These are phyloP conservation scores for Papilio xuthus DNA, from an alignment of 1,140 invertebrate genomes.

Conservation along the genomic window DNA sequence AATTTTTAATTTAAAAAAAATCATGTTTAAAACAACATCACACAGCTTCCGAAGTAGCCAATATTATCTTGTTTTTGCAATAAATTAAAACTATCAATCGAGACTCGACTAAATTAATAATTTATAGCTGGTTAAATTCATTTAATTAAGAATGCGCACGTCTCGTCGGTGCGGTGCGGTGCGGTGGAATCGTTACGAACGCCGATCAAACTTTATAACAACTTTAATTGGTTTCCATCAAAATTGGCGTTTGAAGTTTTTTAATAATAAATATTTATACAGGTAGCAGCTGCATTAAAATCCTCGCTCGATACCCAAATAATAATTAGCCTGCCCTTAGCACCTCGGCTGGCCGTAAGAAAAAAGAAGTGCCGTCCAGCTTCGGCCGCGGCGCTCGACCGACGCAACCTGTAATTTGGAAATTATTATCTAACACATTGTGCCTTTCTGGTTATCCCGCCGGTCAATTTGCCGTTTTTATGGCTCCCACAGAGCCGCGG, in stretches of 20 bases:
- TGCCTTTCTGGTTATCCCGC: constrained; percentile 81
- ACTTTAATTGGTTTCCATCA: constrained; percentile 73
- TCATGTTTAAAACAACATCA: background rate
- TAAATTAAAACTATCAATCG: background rate
- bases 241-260: constrained; percentile 75
- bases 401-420: constrained; percentile 81
- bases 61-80: constrained; percentile 20
- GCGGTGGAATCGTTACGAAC: constrained; percentile 44
- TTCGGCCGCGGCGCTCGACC: constrained; percentile 68
- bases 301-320: constrained; percentile 77
- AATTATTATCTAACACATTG: constrained; percentile 82
- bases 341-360: constrained; percentile 72
- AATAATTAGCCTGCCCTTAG: constrained; percentile 81
- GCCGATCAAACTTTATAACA: constrained; percentile 61
- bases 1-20: background rate
- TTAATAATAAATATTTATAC: constrained; percentile 81
- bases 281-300: constrained; percentile 81
- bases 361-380: constrained; percentile 71
- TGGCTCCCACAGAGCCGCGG: constrained; percentile 78
- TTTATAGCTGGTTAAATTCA: constrained; percentile 13
- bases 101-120: background rate
- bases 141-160: constrained; percentile 32
- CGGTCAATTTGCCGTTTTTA: constrained; percentile 81
- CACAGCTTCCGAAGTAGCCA: constrained; percentile 8
- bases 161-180: background rate